Evolutionary conservation across 2,888 invertebrate genomes (phyloP).

Genomic region (Muschampia plurimacula): DNA sequence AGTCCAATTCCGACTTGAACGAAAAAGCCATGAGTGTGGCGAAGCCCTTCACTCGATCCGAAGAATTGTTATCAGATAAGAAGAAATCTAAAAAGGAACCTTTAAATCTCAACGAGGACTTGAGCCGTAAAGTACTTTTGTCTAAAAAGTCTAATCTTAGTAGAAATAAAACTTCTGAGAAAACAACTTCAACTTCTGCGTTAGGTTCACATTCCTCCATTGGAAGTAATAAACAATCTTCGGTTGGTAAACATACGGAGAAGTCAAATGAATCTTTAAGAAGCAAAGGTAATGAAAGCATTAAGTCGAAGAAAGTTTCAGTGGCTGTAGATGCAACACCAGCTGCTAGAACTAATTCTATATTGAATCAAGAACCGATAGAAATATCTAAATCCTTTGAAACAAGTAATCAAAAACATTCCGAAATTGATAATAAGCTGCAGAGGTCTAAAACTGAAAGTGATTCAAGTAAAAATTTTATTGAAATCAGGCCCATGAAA

Average conservation of each 20-base stretch:
- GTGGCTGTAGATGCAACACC: conserved; percentile 93
- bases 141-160: conserved; percentile 57
- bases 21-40: conserved; percentile 60
- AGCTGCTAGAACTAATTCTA: conserved; percentile 89
- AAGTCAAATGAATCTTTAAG: conserved; percentile 80
- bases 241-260: conserved; percentile 58
- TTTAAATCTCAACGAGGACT: conserved; percentile 53
- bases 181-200: conserved; percentile 78
- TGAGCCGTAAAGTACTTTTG: conserved; percentile 54
- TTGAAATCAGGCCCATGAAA: conserved; percentile 44
- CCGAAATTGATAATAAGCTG: conserved; percentile 61
- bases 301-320: conserved; percentile 88
- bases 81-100: conserved; percentile 60
- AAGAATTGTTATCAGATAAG: conserved; percentile 73
- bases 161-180: conserved; percentile 74
- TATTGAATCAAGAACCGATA: conserved; percentile 91
- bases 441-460: conserved; percentile 77
- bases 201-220: conserved; percentile 77
- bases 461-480: conserved; percentile 58
- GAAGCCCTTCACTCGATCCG: conserved; percentile 76
- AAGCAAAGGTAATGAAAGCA: conserved; percentile 72
- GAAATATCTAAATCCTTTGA: conserved; percentile 89
- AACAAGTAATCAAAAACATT: conserved; percentile 65
- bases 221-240: conserved; percentile 66
- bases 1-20: conserved; percentile 72